Conservation (phyloP, 2,888 invertebrate genomes). For the Drosophila neonasuta region DNA sequence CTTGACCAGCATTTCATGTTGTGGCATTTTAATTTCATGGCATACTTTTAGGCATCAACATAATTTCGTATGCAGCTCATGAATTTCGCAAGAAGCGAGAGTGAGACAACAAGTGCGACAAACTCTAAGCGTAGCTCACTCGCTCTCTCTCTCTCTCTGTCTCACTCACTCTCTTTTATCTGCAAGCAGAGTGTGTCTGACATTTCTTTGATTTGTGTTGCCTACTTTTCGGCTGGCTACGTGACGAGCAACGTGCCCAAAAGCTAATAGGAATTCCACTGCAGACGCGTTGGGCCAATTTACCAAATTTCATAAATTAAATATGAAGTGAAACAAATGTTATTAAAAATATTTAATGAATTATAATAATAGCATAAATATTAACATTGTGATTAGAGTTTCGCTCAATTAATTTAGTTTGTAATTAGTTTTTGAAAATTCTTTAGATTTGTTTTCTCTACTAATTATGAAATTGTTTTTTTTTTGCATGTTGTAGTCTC, state of each 20-base stretch:
- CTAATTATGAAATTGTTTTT: not conserved
- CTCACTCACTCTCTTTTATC: not conserved
- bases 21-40: slow-evolving; percentile 74
- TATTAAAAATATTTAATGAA: not conserved
- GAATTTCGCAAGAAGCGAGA: slow-evolving; percentile 47
- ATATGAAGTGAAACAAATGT: no score
- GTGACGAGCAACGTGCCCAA: slow-evolving; percentile 32
- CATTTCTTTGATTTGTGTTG: slow-evolving; percentile 67
- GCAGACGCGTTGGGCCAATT: slow-evolving; percentile 13
- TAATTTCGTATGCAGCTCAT: slow-evolving; percentile 69
- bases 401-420: no score
- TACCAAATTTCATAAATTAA: slow-evolving; percentile 12
- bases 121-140: not conserved
- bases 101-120: slow-evolving; percentile 7
- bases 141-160: not conserved
- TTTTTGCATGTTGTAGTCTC: not conserved
- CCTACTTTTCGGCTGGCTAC: slow-evolving; percentile 52
- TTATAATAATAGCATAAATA: not conserved
- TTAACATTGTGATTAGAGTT: not conserved
- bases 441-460: not conserved
- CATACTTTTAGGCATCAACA: slow-evolving; percentile 70
- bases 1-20: slow-evolving; percentile 76
- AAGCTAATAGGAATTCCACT: not conserved
- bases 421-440: not conserved
- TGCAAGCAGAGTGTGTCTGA: slow-evolving; percentile 44